Evolutionary conservation across 2,113 vertebrate species (phyloP).

Genomic region (Todiramphus chloris): DNA sequence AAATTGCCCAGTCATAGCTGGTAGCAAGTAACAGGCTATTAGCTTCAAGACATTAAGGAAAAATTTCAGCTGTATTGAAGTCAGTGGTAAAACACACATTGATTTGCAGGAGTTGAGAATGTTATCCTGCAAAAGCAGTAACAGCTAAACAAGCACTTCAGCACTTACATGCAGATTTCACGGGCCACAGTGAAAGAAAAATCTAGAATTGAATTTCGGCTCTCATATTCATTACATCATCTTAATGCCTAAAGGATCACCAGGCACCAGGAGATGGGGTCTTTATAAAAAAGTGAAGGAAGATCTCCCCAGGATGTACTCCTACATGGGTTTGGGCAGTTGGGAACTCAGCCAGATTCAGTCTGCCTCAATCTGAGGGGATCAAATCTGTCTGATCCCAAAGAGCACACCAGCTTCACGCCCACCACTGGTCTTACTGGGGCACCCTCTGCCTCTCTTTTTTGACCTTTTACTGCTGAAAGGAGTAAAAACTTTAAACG

Average conservation of each 20-base stretch:
- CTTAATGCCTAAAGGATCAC: neutral
- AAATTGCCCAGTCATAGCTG: constrained; percentile 4
- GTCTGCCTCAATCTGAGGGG: neutral
- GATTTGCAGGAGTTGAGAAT: neutral
- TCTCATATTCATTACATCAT: neutral
- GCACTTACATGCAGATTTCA: neutral
- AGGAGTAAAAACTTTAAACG: neutral
- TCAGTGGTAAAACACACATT: neutral
- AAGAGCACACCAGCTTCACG: neutral
- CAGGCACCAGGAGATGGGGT: accelerated
- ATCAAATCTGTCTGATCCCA: accelerated
- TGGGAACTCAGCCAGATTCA: neutral
- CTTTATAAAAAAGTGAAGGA: neutral
- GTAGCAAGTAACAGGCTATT: neutral
- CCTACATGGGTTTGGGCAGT: neutral
- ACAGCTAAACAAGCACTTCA: neutral
- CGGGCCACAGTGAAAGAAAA: neutral
- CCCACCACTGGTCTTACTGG: neutral
- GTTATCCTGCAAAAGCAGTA: neutral
- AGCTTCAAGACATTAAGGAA: neutral
- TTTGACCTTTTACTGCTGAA: neutral
- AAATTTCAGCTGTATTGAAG: neutral
- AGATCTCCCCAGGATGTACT: neutral
- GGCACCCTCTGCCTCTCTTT: neutral
- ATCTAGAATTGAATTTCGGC: neutral